Conservation (phyloP, 2,113 vertebrate species). For the Mesocricetus auratus region DNA sequence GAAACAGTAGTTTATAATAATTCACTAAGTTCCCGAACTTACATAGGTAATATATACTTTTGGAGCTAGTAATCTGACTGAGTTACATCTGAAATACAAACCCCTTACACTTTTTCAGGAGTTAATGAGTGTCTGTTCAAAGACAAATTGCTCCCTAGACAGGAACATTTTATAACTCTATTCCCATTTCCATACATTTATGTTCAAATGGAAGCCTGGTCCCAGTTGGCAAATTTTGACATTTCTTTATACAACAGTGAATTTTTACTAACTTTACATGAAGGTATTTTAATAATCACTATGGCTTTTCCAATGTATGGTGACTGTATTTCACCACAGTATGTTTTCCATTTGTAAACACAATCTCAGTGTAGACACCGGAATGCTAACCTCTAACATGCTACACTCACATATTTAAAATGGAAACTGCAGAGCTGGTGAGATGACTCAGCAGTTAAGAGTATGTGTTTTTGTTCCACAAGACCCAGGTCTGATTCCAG, state of each 20-base stretch:
- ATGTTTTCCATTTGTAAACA: background rate
- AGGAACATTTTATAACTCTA: background rate
- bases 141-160: background rate
- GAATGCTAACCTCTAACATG: constrained; percentile 28
- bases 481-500: background rate
- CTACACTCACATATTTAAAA: constrained; percentile 18
- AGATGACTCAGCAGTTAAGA: background rate
- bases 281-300: constrained; percentile 35
- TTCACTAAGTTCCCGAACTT: background rate
- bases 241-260: constrained; percentile 11
- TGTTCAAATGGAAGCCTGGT: background rate
- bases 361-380: background rate
- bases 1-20: background rate
- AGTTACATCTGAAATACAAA: background rate
- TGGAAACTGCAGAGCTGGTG: constrained; percentile 13
- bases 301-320: background rate
- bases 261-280: background rate
- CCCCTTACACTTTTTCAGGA: background rate
- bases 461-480: background rate
- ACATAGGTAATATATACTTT: background rate
- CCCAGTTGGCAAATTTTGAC: constrained; percentile 10
- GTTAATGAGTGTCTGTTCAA: constrained; percentile 8
- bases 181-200: constrained; percentile 14
- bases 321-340: background rate
- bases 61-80: background rate